phyloP scores from a whole-genome alignment of 2,888 invertebrate genomes.

The Thereva nobilitata region DNA sequence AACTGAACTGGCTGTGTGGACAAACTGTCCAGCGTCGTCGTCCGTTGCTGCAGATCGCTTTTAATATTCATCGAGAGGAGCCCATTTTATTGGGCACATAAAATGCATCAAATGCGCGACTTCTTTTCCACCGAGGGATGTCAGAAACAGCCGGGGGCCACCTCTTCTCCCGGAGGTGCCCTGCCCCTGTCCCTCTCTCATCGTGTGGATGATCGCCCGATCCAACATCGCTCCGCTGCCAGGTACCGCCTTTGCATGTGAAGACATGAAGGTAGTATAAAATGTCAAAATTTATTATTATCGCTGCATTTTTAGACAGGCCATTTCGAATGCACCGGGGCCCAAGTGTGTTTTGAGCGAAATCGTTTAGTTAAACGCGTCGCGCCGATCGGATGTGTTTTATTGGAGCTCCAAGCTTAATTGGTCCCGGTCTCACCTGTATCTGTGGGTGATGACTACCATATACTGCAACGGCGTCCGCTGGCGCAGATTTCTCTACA shows the following conservation, averaged over 20 bases:
- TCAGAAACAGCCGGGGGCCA: conserved; percentile 1
- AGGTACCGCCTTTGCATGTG: conserved; percentile 8
- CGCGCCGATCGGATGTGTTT: conserved; percentile 27
- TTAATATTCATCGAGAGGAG: conserved; percentile 23
- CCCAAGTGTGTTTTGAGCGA: conserved; percentile 14
- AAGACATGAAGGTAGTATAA: conserved; percentile 22
- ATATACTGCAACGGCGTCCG: too few species aligned
- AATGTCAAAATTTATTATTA: conserved; percentile 41
- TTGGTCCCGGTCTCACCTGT: conserved; percentile 31
- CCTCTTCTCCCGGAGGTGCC: conserved; percentile 15
- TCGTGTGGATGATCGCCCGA: conserved; percentile 2
- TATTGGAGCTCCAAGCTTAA: conserved; percentile 37
- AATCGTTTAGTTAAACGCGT: conserved; percentile 37
- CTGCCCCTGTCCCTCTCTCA: neutral
- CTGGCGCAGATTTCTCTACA: too few species aligned
- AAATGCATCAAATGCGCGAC: conserved; percentile 33
- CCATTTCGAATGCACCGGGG: conserved; percentile 26
- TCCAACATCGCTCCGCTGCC: neutral
- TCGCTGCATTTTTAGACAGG: conserved; percentile 36
- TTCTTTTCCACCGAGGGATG: neutral
- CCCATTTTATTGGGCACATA: conserved; percentile 37
- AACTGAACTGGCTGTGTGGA: conserved; percentile 1
- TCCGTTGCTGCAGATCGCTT: conserved; percentile 18
- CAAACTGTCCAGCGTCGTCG: conserved; percentile 15
- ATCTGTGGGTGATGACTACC: conserved; percentile 1